These are phyloP conservation scores for Himantopus leucocephalus DNA, from an alignment of 2,113 vertebrate species.

Conservation along the genomic window DNA sequence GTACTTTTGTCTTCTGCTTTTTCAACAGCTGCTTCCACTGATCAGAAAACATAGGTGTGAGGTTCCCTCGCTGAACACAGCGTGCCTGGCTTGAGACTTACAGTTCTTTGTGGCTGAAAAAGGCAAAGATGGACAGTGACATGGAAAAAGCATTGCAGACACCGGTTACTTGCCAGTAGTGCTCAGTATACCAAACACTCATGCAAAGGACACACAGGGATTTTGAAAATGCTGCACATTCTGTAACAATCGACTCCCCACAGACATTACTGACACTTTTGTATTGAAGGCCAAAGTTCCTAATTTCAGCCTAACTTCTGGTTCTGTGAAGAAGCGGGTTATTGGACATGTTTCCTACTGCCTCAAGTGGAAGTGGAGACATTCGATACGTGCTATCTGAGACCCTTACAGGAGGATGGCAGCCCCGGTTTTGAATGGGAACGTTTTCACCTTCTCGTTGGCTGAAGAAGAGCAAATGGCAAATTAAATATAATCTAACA, in stretches of 20 bases:
- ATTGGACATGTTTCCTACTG: slow-evolving; percentile 36
- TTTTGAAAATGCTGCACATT: slow-evolving; percentile 79
- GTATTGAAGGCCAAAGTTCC: slow-evolving; percentile 80
- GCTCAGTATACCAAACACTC: slow-evolving; percentile 69
- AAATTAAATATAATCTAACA: slow-evolving; percentile 68
- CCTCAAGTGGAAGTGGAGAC: neutral
- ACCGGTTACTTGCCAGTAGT: slow-evolving; percentile 23
- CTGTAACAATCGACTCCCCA: slow-evolving; percentile 68
- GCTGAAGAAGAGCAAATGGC: slow-evolving; percentile 66
- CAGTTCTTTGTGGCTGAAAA: slow-evolving; percentile 51
- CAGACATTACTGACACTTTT: slow-evolving; percentile 70
- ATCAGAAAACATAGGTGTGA: slow-evolving; percentile 64
- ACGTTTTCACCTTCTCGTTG: neutral
- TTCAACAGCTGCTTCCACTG: slow-evolving; percentile 72
- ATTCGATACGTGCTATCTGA: neutral
- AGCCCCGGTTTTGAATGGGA: slow-evolving; percentile 22
- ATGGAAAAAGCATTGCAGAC: neutral
- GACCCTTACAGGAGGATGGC: slow-evolving; percentile 50
- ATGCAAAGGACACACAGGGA: slow-evolving; percentile 74
- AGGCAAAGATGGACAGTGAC: slow-evolving; percentile 42
- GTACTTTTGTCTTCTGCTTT: slow-evolving; percentile 57
- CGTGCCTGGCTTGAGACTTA: slow-evolving; percentile 60
- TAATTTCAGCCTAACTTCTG: slow-evolving; percentile 69
- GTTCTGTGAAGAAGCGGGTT: slow-evolving; percentile 64
- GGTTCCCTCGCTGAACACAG: slow-evolving; percentile 60